A percentile compares a stretch with the other conserved stretches of the same genome.
phyloP scores from a whole-genome alignment of 2,888 invertebrate species.

The Drosophila neotestacea region DNA sequence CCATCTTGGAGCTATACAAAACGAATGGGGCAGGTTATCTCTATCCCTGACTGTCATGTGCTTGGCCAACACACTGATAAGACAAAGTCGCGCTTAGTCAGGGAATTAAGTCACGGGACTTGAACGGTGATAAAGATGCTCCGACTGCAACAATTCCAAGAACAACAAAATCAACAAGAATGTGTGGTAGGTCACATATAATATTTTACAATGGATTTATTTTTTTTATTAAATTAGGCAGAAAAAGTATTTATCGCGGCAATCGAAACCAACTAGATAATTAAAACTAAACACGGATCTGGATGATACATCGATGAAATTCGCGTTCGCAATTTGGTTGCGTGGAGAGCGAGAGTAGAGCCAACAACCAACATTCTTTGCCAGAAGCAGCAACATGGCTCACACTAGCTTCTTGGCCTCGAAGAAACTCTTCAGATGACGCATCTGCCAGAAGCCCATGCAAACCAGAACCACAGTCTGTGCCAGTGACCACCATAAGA shows the following conservation, averaged over 20 bases:
- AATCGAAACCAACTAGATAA: conserved; percentile 53
- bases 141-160: neutral
- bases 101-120: conserved; percentile 70
- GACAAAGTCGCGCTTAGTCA: conserved; percentile 56
- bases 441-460: conserved; percentile 99
- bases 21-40: conserved; percentile 65
- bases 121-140: conserved; percentile 41
- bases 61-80: conserved; percentile 53
- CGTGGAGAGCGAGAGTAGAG: conserved; percentile 39
- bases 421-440: conserved; percentile 99
- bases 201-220: conserved; percentile 71
- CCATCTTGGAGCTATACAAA: conserved; percentile 28
- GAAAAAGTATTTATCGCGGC: conserved; percentile 55
- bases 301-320: conserved; percentile 68
- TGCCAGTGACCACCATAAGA: conserved; percentile 98
- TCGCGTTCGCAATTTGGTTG: conserved; percentile 51
- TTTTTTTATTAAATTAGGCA: conserved; percentile 73
- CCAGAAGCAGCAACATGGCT: conserved; percentile 15
- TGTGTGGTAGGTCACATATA: conserved; percentile 5
- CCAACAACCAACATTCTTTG: conserved; percentile 35
- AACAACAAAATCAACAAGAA: neutral
- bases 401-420: conserved; percentile 98
- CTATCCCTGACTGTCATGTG: conserved; percentile 48
- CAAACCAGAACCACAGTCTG: conserved; percentile 95
- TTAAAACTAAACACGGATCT: conserved; percentile 64